Conservation (phyloP, 2,888 invertebrate species). For the Arrhopalites spinosus region DNA sequence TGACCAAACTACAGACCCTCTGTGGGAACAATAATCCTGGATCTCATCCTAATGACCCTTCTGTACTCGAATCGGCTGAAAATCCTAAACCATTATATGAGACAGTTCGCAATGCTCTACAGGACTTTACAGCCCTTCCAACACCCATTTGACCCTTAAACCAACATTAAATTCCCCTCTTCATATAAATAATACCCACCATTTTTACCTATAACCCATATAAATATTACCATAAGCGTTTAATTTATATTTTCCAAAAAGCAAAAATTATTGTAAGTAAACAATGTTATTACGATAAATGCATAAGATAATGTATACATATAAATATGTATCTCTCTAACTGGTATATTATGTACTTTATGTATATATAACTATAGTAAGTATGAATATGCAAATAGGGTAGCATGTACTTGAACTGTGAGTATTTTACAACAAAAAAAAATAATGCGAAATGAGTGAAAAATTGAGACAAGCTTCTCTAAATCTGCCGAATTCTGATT, state of each 20-base stretch:
- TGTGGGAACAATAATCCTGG: slow-evolving; percentile 62
- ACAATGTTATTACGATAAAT: neutral
- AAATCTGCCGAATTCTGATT: slow-evolving; percentile 2
- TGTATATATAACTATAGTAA: no score
- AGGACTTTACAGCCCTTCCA: slow-evolving; percentile 87
- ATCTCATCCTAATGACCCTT: slow-evolving; percentile 47
- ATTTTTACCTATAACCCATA: no score
- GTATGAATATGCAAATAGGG: no score
- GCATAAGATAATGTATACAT: neutral
- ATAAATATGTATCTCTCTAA: no score
- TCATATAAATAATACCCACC: neutral
- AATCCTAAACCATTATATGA: slow-evolving; percentile 79
- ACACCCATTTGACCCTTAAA: slow-evolving; percentile 75
- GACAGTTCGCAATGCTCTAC: slow-evolving; percentile 86
- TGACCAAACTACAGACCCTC: slow-evolving; percentile 87
- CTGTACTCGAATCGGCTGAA: slow-evolving; percentile 64
- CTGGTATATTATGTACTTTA: neutral
- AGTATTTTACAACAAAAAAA: no score
- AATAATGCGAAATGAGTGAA: no score
- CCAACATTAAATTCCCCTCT: neutral
- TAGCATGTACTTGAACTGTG: no score
- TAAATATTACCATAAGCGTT: no score
- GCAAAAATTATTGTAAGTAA: neutral
- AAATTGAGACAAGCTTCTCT: no score
- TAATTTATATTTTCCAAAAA: slow-evolving; percentile 1